Evolutionary conservation across 37 sponge, comb jelly and placozoan genomes (phyloP), one percentile per base, ranked within the genome.

Genomic region (Halichondria panicea): DNA sequence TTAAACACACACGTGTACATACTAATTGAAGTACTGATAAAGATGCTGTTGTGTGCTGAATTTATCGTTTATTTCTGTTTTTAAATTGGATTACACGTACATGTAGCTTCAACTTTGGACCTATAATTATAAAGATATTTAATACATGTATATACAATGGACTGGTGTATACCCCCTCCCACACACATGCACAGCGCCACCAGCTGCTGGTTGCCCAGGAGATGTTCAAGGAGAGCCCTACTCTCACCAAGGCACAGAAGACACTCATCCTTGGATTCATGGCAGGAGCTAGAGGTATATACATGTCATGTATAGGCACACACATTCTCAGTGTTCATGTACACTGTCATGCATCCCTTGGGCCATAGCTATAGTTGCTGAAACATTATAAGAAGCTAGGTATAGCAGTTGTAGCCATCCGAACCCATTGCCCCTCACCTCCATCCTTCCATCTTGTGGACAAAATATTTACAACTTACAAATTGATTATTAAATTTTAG

Each of bases 221-320:
- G 83, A 93, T 93, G 90, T 93, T 93, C 71, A 85, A 84, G 40
- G 89, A 89, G 57, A 81, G 89, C 12, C 89, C 85, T 27, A 30
- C 46, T 25, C 81, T 93, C 39, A 78, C 79, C 22, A 55, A 71
- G 38, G 90, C 85, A 19, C 86, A 93, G 71, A 93, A 89, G 65
- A 69, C 81, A 28, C 80, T 89, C 41, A 93, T 93, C 38, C 72
- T 89, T n/a, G 87, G 80, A 39, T 93, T 93, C 82, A 80, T 93
- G 83, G 86, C 94, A 44, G 94, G 94, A 41, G 76, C 86, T 9
- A 80, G 91, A 85, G 86, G 91, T 90, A 27, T 67, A 57, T 25
- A 11, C 15, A 41, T 45, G 19, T 6, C 41, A 1, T 63, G 12
- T n/a, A 27, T 58, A 56, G 4, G 34, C 28, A 11, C 8, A 64